Conservation (phyloP, 2,113 vertebrate species). For the Arvicanthis niloticus region DNA sequence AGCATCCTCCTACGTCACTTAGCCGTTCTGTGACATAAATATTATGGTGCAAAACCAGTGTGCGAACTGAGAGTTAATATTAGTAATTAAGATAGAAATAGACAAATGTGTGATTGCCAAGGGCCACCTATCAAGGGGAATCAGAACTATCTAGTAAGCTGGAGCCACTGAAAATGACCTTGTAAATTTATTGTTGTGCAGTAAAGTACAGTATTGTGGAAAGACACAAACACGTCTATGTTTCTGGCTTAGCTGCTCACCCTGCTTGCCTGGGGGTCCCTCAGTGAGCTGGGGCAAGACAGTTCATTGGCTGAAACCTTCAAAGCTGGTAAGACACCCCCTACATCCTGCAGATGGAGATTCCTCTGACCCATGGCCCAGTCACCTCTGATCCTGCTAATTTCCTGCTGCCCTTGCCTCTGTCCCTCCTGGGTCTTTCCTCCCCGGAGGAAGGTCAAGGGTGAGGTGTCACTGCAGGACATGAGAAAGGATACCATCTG, state of each 20-base stretch:
- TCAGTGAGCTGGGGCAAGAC: not conserved
- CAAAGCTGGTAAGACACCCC: too few species aligned
- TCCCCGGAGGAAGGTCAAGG: not conserved
- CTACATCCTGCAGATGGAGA: not conserved
- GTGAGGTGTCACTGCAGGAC: not conserved
- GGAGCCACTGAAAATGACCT: not conserved
- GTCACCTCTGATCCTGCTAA: not conserved
- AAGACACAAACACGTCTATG: not conserved
- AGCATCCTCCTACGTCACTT: not conserved
- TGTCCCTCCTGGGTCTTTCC: not conserved
- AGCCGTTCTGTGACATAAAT: not conserved
- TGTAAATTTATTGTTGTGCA: not conserved
- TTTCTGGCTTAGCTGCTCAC: not conserved
- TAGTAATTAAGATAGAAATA: not conserved
- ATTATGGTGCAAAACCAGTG: not conserved
- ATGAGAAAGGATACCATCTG: not conserved
- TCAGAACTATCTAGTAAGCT: not conserved
- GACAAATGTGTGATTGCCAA: not conserved
- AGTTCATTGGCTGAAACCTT: too few species aligned
- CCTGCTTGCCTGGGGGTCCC: not conserved
- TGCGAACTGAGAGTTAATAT: not conserved
- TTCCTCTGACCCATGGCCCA: not conserved
- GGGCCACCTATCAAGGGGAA: not conserved
- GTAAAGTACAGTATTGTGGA: not conserved
- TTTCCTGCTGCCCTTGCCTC: not conserved